phyloP scores from a whole-genome alignment of 2,113 vertebrate species.

The Alaudala cheleensis region DNA sequence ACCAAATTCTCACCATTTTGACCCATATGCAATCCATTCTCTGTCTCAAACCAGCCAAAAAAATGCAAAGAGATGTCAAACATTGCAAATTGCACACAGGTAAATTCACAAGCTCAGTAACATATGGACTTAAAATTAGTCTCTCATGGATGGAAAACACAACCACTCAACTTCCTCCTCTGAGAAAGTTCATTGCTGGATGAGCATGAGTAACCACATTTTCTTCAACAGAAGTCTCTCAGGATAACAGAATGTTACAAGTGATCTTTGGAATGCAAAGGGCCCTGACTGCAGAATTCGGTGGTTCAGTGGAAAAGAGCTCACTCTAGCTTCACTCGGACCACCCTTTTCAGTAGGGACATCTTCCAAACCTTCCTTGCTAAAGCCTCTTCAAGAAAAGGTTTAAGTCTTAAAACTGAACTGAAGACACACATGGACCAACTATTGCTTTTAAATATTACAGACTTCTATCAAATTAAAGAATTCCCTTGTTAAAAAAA shows the following conservation, averaged over 20 bases:
- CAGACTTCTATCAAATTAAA: not conserved
- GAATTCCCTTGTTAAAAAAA: not conserved
- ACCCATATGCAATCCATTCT: not conserved
- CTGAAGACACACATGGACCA: not conserved
- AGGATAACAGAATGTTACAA: not conserved
- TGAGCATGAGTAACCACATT: not conserved
- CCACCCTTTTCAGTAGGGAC: not conserved
- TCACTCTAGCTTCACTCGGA: not conserved
- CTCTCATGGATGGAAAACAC: not conserved
- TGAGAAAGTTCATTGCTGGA: not conserved
- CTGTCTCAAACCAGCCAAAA: not conserved
- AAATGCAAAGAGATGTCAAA: not conserved
- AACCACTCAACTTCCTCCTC: not conserved
- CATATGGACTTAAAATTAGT: not conserved
- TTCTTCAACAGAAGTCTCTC: not conserved
- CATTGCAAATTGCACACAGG: not conserved
- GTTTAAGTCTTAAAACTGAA: not conserved
- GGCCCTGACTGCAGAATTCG: not conserved
- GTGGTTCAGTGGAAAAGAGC: not conserved
- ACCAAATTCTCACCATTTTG: not conserved
- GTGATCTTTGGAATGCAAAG: not conserved
- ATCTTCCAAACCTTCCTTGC: not conserved
- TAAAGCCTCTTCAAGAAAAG: not conserved
- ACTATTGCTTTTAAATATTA: not conserved
- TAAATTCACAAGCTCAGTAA: not conserved